Percentiles rank a stretch among this genome's conserved stretches.
phyloP scores from a whole-genome alignment of 92 coral and sea anemone genomes.

The Nematostella vectensis region DNA sequence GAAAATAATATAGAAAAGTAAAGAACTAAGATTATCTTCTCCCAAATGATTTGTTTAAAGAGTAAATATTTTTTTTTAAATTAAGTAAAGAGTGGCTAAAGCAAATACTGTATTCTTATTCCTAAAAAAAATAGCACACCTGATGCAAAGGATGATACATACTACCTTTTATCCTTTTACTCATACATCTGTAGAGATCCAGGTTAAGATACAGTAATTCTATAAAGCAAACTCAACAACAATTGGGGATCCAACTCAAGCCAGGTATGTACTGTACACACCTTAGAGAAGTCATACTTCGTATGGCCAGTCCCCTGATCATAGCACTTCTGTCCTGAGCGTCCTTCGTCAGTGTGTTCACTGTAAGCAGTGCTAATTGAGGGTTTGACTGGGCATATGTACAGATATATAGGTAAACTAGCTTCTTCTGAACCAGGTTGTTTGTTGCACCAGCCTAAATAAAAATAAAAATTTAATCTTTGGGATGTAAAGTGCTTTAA shows the following conservation, averaged over 20 bases:
- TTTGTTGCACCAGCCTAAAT: conserved; percentile 87
- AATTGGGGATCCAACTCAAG: neutral
- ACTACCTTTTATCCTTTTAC: neutral
- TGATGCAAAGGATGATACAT: neutral
- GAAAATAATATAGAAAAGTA: too few relatives aligned
- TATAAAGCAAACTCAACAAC: neutral
- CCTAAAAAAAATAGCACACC: too few relatives aligned
- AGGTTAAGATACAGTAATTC: neutral
- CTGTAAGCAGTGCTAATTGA: conserved; percentile 81
- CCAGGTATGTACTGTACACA: conserved; percentile 1
- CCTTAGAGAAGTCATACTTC: conserved; percentile 97
- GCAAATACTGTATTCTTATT: too few relatives aligned
- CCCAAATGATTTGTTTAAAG: too few relatives aligned
- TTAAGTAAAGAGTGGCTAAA: too few relatives aligned
- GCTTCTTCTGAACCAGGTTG: conserved; percentile 91
- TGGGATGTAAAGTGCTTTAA: too few relatives aligned
- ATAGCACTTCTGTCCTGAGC: conserved; percentile 84
- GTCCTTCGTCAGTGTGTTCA: conserved; percentile 84
- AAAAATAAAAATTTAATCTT: too few relatives aligned
- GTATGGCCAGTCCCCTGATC: conserved; percentile 94
- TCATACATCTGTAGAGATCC: neutral
- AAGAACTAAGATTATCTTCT: too few relatives aligned
- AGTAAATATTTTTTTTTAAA: too few relatives aligned
- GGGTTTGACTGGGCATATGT: conserved; percentile 83
- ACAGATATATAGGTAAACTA: conserved; percentile 84